Evolutionary conservation across 2,113 vertebrate species (phyloP), one percentile per base, ranked within the genome.

Genomic region (Sclerurus mexicanus): DNA sequence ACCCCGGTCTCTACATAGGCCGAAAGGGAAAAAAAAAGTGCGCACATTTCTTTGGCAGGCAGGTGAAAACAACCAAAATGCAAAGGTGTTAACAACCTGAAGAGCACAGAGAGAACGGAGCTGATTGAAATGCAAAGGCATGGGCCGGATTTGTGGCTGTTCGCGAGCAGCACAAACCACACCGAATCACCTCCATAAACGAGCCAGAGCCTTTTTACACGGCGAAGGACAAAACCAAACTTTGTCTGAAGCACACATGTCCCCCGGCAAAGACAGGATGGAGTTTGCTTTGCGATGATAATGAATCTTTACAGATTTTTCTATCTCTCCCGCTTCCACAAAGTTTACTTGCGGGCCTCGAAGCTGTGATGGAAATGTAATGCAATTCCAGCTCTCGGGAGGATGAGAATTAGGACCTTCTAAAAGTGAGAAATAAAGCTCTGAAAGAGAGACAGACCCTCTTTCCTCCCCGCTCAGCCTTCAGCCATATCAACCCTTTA

Each of bases 351-450:
- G 85, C 40, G 89, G 77, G 83, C 82, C 91, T 93, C 28, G 90
- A 66, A 90, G 52, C 67, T 87, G 86, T 63, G 73, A 72, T 90
- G 91, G 87, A 53, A 93, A 94, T 9, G 78, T 83, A 94, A 90
- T n/a, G 84, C 95, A 94, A 89, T 78, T 81, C 56, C 47, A 75
- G 24, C 69, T 93, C 89, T 94, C 71, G 35, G 56, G 90, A 77
- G 83, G 79, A 7, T 82, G 85, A 95, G 96, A 71, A 95, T 96
- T 95, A 91, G 53, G 59, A 60, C 31, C 63, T 85, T 73, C 56
- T 46, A 39, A 91, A 95, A 91, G 67, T 53, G 88, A 87, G 95
- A 91, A 96, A 91, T 80, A 62, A 86, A 93, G 56, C 53, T 72
- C 62, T 55, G 35, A 47, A 28, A 56, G 39, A 73, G 75, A 72